Percentiles rank a stretch among this genome's conserved stretches.
phyloP scores from a whole-genome alignment of 2,888 invertebrate genomes.

The Trichopria drosophilae region DNA sequence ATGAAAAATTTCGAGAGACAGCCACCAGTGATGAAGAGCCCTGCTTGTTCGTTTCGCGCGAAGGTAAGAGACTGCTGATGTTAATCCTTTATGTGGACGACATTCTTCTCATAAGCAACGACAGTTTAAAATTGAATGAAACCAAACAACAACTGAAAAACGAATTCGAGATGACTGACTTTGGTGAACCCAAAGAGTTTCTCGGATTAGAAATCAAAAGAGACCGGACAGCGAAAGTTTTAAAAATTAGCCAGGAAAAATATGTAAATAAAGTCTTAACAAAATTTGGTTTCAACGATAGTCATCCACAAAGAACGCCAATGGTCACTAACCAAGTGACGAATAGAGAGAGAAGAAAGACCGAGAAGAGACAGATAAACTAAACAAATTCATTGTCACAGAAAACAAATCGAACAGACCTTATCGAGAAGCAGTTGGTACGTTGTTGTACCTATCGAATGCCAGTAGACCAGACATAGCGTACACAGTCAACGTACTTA shows the following conservation, averaged over 20 bases:
- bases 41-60: constrained; percentile 27
- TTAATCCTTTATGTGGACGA: constrained; percentile 16
- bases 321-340: constrained; percentile 21
- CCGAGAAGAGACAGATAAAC: neutral
- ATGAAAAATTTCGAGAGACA: constrained; percentile 24
- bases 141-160: constrained; percentile 6
- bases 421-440: constrained; percentile 36
- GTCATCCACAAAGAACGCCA: no score
- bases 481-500: constrained; percentile 24
- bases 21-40: constrained; percentile 22
- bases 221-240: neutral
- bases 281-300: neutral
- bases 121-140: constrained; percentile 19
- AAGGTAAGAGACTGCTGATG: constrained; percentile 24
- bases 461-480: constrained; percentile 28
- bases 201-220: constrained; percentile 3
- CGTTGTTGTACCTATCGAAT: constrained; percentile 34
- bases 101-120: constrained; percentile 24
- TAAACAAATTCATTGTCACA: constrained; percentile 6
- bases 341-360: constrained; percentile 11
- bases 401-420: constrained; percentile 13
- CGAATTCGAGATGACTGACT: no score
- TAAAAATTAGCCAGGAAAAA: neutral
- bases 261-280: neutral
- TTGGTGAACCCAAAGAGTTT: constrained; percentile 15